Evolutionary conservation across 2,888 invertebrate species (phyloP).

Genomic region (Meganola albula): DNA sequence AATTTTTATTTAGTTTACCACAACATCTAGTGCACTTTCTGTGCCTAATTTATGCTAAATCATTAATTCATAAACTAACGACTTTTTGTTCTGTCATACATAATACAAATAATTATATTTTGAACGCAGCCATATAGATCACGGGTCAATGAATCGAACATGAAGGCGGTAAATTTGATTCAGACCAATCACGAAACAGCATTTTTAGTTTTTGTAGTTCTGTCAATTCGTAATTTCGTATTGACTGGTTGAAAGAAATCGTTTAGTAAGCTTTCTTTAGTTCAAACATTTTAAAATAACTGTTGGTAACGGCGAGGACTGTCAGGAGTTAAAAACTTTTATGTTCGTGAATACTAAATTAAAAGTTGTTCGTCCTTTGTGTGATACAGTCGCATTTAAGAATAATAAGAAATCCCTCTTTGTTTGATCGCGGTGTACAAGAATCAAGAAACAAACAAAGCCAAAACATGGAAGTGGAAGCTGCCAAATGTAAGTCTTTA

Average conservation of each 20-base stretch:
- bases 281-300: constrained; percentile 51
- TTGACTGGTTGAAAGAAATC: no score
- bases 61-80: no score
- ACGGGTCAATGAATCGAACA: constrained; percentile 41
- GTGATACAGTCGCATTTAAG: constrained; percentile 37
- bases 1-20: no score
- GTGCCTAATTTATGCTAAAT: no score
- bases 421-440: no score
- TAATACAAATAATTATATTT: no score
- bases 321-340: constrained; percentile 35
- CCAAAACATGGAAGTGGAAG: constrained; percentile 61
- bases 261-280: constrained; percentile 36
- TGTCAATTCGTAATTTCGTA: no score
- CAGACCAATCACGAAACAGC: constrained; percentile 50
- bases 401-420: constrained; percentile 19
- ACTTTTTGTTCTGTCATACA: no score
- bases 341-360: constrained; percentile 28
- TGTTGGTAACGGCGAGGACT: constrained; percentile 52
- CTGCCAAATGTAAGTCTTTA: constrained; percentile 53
- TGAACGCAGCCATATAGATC: constrained; percentile 31
- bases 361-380: constrained; percentile 39
- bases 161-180: constrained; percentile 53
- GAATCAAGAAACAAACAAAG: constrained; percentile 24
- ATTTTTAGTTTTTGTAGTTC: constrained; percentile 44
- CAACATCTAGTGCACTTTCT: no score